Evolutionary conservation across 2,888 invertebrate species (phyloP).

Genomic region (Protonemura montana): DNA sequence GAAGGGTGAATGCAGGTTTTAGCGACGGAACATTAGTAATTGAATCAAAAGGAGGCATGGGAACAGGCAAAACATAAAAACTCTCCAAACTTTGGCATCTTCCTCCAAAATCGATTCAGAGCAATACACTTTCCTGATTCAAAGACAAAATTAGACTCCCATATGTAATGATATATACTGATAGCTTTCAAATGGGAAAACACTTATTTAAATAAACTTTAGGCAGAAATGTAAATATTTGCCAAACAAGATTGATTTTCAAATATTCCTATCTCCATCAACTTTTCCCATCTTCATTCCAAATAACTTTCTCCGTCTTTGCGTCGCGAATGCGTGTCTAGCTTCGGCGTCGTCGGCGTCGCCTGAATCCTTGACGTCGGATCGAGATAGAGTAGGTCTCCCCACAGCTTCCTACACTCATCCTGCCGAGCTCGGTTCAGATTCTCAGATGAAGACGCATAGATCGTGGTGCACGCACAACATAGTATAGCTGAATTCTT

Average conservation of each 20-base stretch:
- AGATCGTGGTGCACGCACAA: background rate
- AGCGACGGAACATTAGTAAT: too few relatives aligned
- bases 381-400: background rate
- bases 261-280: constrained; percentile 30
- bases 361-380: background rate
- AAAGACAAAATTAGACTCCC: background rate
- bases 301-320: background rate
- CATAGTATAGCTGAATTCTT: background rate
- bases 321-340: background rate
- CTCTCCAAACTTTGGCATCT: background rate
- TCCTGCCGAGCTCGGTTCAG: background rate
- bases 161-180: constrained; percentile 2
- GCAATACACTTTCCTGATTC: background rate
- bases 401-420: background rate
- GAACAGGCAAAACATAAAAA: background rate
- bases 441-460: background rate
- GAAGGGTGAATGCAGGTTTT: too few relatives aligned
- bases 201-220: constrained; percentile 24
- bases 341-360: background rate
- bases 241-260: constrained; percentile 32
- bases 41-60: background rate
- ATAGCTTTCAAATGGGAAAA: background rate
- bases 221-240: constrained; percentile 34
- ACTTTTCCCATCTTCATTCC: constrained; percentile 18
- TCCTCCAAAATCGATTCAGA: background rate